Conservation (phyloP, 1,140 invertebrate genomes). For the Bradysia coprophila region DNA sequence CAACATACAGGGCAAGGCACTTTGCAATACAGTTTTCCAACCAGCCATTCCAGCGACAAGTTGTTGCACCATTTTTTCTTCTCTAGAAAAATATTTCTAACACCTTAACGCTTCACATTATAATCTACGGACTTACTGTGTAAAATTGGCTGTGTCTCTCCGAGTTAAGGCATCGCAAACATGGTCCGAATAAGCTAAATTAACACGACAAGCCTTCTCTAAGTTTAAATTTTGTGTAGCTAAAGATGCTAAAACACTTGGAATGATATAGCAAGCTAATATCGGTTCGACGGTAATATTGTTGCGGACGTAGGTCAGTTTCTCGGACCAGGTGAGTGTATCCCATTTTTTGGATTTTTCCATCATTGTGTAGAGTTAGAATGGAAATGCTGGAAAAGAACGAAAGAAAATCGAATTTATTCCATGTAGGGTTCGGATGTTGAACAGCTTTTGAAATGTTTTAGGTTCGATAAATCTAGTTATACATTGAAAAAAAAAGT, state of each 20-base stretch:
- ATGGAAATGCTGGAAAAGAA: too few species aligned
- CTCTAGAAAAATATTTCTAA: slow-evolving; percentile 14
- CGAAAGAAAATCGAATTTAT: too few species aligned
- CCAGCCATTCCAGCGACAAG: slow-evolving; percentile 56
- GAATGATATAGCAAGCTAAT: slow-evolving; percentile 60
- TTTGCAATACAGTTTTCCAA: slow-evolving; percentile 64
- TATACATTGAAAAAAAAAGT: too few species aligned
- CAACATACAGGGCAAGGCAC: slow-evolving; percentile 48
- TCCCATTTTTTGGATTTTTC: slow-evolving; percentile 13
- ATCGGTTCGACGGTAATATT: slow-evolving; percentile 65
- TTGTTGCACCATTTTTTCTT: slow-evolving; percentile 55
- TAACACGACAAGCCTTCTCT: slow-evolving; percentile 68
- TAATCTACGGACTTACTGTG: slow-evolving; percentile 18
- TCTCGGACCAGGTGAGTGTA: slow-evolving; percentile 29
- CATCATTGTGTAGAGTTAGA: too few species aligned
- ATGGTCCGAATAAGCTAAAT: slow-evolving; percentile 44
- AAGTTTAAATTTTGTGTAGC: slow-evolving; percentile 66
- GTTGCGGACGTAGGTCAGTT: slow-evolving; percentile 29
- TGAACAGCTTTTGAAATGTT: too few species aligned
- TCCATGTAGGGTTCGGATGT: too few species aligned
- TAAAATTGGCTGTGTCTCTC: slow-evolving; percentile 48
- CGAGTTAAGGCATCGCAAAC: slow-evolving; percentile 51
- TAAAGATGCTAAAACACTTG: slow-evolving; percentile 52
- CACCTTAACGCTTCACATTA: too few species aligned
- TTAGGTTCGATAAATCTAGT: too few species aligned